Conservation (phyloP, 2,113 vertebrate species). For the Caranx ignobilis region DNA sequence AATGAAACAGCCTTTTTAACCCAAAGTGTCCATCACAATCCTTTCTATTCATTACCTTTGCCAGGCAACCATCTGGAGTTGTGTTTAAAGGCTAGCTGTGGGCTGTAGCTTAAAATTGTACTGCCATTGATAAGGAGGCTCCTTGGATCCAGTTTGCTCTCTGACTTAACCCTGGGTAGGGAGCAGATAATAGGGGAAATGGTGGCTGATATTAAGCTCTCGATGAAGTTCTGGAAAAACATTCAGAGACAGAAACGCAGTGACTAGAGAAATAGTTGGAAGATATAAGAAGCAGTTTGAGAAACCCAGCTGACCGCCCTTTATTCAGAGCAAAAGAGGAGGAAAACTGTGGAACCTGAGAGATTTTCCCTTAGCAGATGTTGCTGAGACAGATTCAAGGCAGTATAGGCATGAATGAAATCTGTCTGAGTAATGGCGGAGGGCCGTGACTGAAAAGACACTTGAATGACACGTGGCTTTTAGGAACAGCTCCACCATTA, state of each 20-base stretch:
- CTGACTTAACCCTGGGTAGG: background rate
- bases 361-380: slow-evolving; percentile 9
- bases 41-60: background rate
- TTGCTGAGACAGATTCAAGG: slow-evolving; percentile 6
- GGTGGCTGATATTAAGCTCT: background rate
- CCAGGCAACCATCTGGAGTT: background rate
- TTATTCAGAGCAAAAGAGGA: background rate
- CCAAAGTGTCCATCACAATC: background rate
- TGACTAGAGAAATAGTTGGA: slow-evolving; percentile 14
- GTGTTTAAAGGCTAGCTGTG: background rate
- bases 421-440: background rate
- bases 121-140: slow-evolving; percentile 12
- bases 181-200: background rate
- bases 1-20: background rate
- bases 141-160: slow-evolving; percentile 1
- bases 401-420: background rate
- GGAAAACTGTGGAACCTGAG: background rate
- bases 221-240: slow-evolving; percentile 5
- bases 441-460: background rate
- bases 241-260: background rate
- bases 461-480: background rate
- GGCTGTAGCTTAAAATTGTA: background rate
- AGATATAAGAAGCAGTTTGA: slow-evolving; percentile 11
- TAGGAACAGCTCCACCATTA: slow-evolving; percentile 2
- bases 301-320: background rate